A percentile compares a stretch with the other conserved stretches of the same genome.
phyloP scores from a whole-genome alignment of 1,140 invertebrate genomes.

The Glomeris maerens region DNA sequence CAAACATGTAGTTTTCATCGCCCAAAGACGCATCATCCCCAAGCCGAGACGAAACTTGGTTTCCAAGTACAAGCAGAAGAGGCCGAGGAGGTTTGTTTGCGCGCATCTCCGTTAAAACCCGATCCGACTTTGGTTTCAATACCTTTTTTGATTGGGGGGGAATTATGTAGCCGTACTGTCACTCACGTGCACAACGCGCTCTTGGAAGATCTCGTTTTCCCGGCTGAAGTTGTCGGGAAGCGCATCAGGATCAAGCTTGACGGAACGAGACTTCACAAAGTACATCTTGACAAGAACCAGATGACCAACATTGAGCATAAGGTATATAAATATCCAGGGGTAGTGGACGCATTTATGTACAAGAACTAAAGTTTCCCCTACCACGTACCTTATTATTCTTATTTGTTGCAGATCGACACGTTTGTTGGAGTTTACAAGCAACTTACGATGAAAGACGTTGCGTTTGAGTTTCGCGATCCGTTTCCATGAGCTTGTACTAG shows the following conservation, averaged over 20 bases:
- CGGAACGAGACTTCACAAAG: slow-evolving; percentile 90
- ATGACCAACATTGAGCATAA: slow-evolving; percentile 99
- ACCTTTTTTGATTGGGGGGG: slow-evolving; percentile 4
- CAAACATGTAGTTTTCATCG: slow-evolving; percentile 96
- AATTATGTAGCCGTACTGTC: slow-evolving; percentile 59
- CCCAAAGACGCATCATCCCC: slow-evolving; percentile 91
- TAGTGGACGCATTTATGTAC: no score
- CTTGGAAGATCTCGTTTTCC: slow-evolving; percentile 93
- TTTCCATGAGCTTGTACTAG: slow-evolving; percentile 55
- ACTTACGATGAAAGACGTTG: slow-evolving; percentile 94
- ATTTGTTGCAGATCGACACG: slow-evolving; percentile 73
- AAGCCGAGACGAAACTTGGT: slow-evolving; percentile 94
- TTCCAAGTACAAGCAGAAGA: slow-evolving; percentile 90
- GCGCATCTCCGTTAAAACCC: background rate
- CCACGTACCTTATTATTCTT: slow-evolving; percentile 16
- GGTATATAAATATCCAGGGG: slow-evolving; percentile 47
- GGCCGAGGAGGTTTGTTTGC: slow-evolving; percentile 59
- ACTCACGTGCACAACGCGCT: slow-evolving; percentile 95
- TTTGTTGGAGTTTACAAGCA: slow-evolving; percentile 98
- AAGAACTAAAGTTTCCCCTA: background rate
- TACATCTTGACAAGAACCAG: slow-evolving; percentile 96
- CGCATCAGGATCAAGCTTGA: slow-evolving; percentile 90
- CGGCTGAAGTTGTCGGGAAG: slow-evolving; percentile 98
- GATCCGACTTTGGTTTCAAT: slow-evolving; percentile 8
- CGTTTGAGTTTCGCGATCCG: slow-evolving; percentile 97